These are phyloP conservation scores for Megaceryle maxima DNA, from an alignment of 2,113 vertebrate species.

Conservation along the genomic window DNA sequence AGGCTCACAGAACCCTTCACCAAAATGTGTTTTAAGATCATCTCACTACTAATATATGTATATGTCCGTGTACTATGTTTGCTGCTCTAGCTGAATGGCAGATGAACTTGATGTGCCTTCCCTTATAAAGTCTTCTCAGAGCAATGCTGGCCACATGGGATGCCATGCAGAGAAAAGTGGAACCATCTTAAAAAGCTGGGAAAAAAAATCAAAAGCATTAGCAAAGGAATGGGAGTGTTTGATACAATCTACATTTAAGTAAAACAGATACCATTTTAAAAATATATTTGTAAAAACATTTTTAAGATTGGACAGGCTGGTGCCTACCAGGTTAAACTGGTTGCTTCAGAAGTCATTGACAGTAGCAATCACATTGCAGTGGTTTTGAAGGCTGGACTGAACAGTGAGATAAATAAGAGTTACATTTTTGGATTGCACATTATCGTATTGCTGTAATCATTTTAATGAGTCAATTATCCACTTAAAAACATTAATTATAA, in stretches of 20 bases:
- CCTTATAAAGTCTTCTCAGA: background rate
- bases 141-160: background rate
- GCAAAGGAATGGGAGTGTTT: background rate
- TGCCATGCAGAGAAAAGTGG: background rate
- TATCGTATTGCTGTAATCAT: background rate
- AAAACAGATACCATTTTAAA: background rate
- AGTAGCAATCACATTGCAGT: background rate
- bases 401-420: background rate
- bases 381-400: background rate
- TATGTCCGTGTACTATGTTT: background rate
- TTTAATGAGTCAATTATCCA: constrained; percentile 1
- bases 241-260: background rate
- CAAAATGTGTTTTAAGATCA: background rate
- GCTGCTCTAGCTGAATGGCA: background rate
- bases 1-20: background rate
- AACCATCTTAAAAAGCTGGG: background rate
- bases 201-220: background rate
- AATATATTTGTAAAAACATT: too few relatives aligned
- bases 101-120: background rate
- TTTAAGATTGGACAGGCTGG: background rate
- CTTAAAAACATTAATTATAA: constrained; percentile 31
- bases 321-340: background rate
- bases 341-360: background rate
- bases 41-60: background rate
- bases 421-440: background rate